Percentiles rank a stretch among this genome's conserved stretches.
These are phyloP conservation scores for Fistularia commersonii DNA, from an alignment of 2,797 vertebrate genomes.

Conservation along the genomic window DNA sequence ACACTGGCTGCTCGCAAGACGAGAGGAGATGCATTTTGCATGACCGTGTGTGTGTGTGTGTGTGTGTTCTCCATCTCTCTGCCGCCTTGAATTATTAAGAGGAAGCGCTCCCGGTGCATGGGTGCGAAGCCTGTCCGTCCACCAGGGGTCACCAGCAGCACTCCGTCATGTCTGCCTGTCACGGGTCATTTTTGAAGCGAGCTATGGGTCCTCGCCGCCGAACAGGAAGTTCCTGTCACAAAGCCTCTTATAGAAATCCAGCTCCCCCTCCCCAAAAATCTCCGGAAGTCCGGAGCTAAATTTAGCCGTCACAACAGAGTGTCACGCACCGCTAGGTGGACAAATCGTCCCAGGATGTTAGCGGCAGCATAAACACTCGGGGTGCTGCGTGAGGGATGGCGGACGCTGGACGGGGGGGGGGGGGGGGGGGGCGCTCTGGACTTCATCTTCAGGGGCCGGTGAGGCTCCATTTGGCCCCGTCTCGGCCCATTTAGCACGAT, in stretches of 20 bases:
- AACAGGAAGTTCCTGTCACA: slow-evolving; percentile 10
- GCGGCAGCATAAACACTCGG: slow-evolving; percentile 52
- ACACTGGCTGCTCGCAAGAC: slow-evolving; percentile 28
- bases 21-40: slow-evolving; percentile 32
- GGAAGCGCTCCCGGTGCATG: slow-evolving; percentile 26
- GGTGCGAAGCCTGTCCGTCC: slow-evolving; percentile 19
- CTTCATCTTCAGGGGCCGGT: slow-evolving; percentile 50
- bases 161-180: slow-evolving; percentile 8
- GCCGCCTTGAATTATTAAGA: slow-evolving; percentile 51
- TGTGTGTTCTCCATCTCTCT: not conserved
- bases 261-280: slow-evolving; percentile 1
- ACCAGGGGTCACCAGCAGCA: slow-evolving; percentile 61
- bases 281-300: slow-evolving; percentile 54
- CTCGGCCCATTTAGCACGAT: slow-evolving; percentile 49
- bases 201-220: slow-evolving; percentile 2
- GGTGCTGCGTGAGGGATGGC: slow-evolving; percentile 37
- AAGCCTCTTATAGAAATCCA: not conserved
- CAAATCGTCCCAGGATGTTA: slow-evolving; percentile 58
- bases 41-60: too few species aligned
- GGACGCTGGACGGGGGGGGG: too few species aligned
- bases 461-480: slow-evolving; percentile 46
- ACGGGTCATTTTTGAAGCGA: slow-evolving; percentile 5
- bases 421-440: too few species aligned
- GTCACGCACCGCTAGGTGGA: slow-evolving; percentile 36
- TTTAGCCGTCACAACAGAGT: slow-evolving; percentile 46